Conservation (phyloP, 2,113 vertebrate species). For the Ceyx cyanopectus region DNA sequence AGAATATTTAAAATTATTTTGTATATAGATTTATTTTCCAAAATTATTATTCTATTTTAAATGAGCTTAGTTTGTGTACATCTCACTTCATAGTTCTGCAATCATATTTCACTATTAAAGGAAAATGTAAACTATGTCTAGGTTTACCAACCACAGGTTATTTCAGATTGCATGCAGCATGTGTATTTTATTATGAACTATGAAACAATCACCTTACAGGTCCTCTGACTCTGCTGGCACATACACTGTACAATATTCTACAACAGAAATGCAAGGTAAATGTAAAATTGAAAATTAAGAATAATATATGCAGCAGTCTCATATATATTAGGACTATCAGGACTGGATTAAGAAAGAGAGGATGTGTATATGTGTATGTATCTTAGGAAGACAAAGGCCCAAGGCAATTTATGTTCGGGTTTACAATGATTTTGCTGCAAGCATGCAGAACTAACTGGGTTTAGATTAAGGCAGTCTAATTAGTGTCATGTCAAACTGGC, state of each 20-base stretch:
- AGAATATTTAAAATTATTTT: background rate
- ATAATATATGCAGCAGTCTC: conserved; percentile 27
- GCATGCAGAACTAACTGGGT: conserved; percentile 86
- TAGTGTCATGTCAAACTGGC: conserved; percentile 89
- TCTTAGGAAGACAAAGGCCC: conserved; percentile 83
- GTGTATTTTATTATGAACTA: conserved; percentile 23
- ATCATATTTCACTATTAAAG: background rate
- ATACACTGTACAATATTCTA: background rate
- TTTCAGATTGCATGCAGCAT: background rate
- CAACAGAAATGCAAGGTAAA: conserved; percentile 54
- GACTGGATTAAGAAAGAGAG: conserved; percentile 67
- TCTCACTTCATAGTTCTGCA: background rate
- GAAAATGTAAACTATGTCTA: background rate
- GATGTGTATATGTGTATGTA: conserved; percentile 15
- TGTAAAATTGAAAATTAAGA: conserved; percentile 69
- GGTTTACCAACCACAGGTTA: conserved; percentile 4
- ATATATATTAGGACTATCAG: conserved; percentile 69
- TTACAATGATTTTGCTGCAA: conserved; percentile 84
- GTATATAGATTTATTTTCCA: background rate
- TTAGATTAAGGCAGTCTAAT: conserved; percentile 89
- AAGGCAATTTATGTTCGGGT: conserved; percentile 82
- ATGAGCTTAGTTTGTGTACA: background rate
- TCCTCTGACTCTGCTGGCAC: conserved; percentile 23
- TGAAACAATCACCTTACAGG: background rate
- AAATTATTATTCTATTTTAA: background rate